Evolutionary conservation across 2,113 vertebrate species (phyloP).

Genomic region (Gadus chalcogrammus): DNA sequence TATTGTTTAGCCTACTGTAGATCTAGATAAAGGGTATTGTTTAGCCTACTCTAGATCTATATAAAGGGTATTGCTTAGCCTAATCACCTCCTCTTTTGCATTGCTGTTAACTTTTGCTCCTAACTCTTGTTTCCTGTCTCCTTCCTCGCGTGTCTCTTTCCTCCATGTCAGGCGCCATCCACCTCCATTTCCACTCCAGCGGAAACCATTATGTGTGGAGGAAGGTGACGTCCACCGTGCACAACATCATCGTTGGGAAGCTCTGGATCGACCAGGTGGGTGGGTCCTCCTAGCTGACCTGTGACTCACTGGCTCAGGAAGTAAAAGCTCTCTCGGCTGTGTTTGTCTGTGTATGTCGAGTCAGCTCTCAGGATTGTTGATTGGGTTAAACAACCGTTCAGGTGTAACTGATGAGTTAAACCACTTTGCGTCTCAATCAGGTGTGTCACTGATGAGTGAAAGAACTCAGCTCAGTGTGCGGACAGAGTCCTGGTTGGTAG

Average conservation of each 20-base stretch:
- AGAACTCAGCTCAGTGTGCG: too few species aligned
- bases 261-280: slow-evolving; percentile 98
- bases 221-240: slow-evolving; percentile 96
- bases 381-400: too few species aligned
- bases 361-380: too few species aligned
- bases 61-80: not conserved
- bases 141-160: not conserved
- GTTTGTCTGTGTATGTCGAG: too few species aligned
- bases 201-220: slow-evolving; percentile 97
- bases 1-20: too few species aligned
- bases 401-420: too few species aligned
- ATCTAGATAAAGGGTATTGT: not conserved
- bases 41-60: not conserved
- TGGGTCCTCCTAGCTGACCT: slow-evolving; percentile 7
- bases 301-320: too few species aligned
- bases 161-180: slow-evolving; percentile 83
- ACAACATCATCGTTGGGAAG: slow-evolving; percentile 99
- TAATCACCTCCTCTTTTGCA: not conserved
- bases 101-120: not conserved
- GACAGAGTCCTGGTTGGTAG: too few species aligned
- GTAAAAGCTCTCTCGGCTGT: too few species aligned
- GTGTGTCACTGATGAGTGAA: too few species aligned
- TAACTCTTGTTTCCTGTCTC: too few species aligned
- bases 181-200: slow-evolving; percentile 88
- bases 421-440: too few species aligned